These are phyloP conservation scores for Lepetodrilus schrolli DNA, from an alignment of 2,888 invertebrate genomes.

Conservation along the genomic window DNA sequence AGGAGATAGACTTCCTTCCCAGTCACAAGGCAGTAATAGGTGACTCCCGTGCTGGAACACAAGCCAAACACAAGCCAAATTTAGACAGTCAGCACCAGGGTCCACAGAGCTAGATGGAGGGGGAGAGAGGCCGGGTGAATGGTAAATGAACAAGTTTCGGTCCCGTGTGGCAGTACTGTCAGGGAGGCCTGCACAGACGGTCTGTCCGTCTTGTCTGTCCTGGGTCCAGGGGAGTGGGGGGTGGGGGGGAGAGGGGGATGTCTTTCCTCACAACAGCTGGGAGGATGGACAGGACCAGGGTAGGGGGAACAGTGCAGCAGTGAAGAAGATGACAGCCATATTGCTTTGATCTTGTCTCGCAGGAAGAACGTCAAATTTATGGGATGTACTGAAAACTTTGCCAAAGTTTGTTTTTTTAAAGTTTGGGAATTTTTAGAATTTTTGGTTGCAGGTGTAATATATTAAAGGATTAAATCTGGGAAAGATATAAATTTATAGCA, in stretches of 20 bases:
- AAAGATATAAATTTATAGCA: no score
- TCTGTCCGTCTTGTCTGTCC: conserved; percentile 3
- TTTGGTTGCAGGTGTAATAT: no score
- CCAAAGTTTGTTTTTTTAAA: no score
- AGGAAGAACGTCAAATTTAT: not conserved
- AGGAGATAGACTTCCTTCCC: not conserved
- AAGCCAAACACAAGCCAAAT: conserved; percentile 39
- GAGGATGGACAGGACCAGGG: conserved; percentile 7
- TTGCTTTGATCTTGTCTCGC: conserved; percentile 24
- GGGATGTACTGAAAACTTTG: not conserved
- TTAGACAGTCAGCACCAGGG: conserved; percentile 30
- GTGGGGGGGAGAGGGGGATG: no score
- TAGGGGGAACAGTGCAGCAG: not conserved
- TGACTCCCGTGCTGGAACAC: conserved; percentile 27
- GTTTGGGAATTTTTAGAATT: no score
- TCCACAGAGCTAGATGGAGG: not conserved
- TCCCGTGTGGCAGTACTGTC: conserved; percentile 19
- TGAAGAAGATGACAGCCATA: conserved; percentile 9
- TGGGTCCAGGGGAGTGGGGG: no score
- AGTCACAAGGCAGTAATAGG: conserved; percentile 11
- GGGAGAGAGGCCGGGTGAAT: conserved; percentile 30
- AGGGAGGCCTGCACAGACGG: no score
- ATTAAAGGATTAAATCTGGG: no score
- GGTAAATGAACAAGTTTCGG: conserved; percentile 35
- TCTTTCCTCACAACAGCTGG: conserved; percentile 2